These are phyloP conservation scores for Zootoca vivipara DNA, from an alignment of 2,113 vertebrate species.

Conservation along the genomic window DNA sequence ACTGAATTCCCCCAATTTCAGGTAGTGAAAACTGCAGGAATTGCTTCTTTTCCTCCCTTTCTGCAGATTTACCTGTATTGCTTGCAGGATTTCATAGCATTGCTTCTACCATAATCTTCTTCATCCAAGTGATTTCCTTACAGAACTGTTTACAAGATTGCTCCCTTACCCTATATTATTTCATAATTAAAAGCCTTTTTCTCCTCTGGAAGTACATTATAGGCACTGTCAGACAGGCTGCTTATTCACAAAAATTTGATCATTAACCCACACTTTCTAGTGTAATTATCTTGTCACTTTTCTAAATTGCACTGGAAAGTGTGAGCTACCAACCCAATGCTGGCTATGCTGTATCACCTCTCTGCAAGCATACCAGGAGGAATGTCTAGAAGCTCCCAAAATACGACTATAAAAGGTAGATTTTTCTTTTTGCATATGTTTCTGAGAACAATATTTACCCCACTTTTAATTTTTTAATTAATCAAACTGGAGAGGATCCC, in stretches of 20 bases:
- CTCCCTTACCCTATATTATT: not conserved
- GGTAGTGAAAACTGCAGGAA: not conserved
- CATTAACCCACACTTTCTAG: too few relatives aligned
- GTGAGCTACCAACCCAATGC: too few relatives aligned
- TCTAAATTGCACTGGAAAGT: too few relatives aligned
- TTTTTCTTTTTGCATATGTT: not conserved
- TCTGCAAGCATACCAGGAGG: too few relatives aligned
- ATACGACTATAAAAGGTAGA: not conserved
- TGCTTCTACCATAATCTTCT: not conserved
- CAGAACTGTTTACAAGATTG: not conserved
- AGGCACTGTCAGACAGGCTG: too few relatives aligned
- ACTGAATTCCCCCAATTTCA: not conserved
- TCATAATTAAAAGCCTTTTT: not conserved
- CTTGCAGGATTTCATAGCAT: not conserved
- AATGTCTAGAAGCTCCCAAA: not conserved
- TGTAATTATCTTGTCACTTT: too few relatives aligned
- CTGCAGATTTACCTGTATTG: not conserved
- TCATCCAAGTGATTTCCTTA: too few relatives aligned
- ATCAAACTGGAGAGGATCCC: not conserved
- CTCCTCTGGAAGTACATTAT: not conserved
- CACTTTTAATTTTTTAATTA: not conserved
- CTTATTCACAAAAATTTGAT: too few relatives aligned
- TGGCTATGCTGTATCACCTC: too few relatives aligned
- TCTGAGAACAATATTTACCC: not conserved
- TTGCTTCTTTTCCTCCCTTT: not conserved